Conservation (phyloP, 2,113 vertebrate species). For the Lasiurus cinereus region DNA sequence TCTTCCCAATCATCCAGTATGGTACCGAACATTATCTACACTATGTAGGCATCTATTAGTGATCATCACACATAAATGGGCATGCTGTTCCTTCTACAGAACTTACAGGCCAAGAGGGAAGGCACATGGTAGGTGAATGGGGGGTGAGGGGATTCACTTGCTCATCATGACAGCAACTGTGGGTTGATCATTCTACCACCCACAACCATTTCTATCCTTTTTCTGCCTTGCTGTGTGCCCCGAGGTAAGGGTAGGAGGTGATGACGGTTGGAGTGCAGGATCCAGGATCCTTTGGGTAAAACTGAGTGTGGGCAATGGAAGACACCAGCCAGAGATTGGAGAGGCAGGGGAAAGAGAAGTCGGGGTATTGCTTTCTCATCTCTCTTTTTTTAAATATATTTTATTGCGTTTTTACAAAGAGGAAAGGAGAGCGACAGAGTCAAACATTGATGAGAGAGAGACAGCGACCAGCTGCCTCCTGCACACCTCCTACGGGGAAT, state of each 20-base stretch:
- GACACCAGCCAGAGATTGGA: background rate
- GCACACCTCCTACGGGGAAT: too few relatives aligned
- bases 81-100: background rate
- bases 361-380: background rate
- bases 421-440: too few relatives aligned
- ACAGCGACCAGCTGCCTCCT: too few relatives aligned
- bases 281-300: background rate
- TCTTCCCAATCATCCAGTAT: background rate
- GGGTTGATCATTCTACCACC: background rate
- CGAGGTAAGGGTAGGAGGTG: fast-evolving
- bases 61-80: background rate
- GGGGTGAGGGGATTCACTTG: background rate
- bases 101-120: background rate
- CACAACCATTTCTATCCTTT: background rate
- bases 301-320: background rate
- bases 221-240: background rate
- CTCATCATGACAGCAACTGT: background rate
- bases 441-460: too few relatives aligned
- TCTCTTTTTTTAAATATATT: background rate
- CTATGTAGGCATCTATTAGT: background rate
- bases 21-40: background rate
- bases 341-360: background rate
- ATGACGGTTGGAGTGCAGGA: background rate
- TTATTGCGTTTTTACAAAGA: too few relatives aligned
- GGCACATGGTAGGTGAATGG: background rate